A percentile compares a stretch with the other conserved stretches of the same genome.
phyloP scores from a whole-genome alignment of 2,888 invertebrate species.

The Nephrotoma flavescens region DNA sequence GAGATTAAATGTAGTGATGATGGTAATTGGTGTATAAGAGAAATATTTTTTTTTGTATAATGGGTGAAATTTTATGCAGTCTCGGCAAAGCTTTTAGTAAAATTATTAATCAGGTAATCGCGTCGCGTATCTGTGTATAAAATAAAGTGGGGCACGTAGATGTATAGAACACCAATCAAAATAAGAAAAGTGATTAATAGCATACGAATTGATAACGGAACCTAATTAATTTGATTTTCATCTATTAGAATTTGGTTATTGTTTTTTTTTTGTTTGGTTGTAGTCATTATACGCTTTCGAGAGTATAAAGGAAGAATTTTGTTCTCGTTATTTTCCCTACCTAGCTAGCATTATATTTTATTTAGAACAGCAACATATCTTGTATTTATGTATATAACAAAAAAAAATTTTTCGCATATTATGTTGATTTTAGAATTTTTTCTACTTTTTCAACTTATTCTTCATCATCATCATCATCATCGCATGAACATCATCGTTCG shows the following conservation, averaged over 20 bases:
- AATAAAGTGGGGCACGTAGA: not conserved
- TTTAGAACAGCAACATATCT: not conserved
- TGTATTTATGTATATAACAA: not conserved
- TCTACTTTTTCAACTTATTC: not conserved
- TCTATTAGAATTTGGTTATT: not conserved
- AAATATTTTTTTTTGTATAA: too few species aligned
- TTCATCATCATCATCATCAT: not conserved
- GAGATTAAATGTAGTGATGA: not conserved
- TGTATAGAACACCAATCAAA: not conserved
- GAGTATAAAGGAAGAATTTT: not conserved
- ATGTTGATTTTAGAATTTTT: not conserved
- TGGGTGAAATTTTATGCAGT: too few species aligned
- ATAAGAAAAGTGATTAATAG: not conserved
- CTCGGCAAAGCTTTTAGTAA: too few species aligned
- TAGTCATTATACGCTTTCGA: not conserved
- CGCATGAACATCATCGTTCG: not conserved
- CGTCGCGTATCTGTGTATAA: not conserved
- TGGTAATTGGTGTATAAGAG: too few species aligned
- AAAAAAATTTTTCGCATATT: not conserved
- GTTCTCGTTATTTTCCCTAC: not conserved
- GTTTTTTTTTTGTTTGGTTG: not conserved
- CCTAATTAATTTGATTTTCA: too few species aligned
- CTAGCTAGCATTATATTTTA: not conserved
- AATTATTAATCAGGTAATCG: not conserved
- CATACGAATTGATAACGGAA: not conserved